phyloP scores from a whole-genome alignment of 2,888 invertebrate species.

The Nineta flava region DNA sequence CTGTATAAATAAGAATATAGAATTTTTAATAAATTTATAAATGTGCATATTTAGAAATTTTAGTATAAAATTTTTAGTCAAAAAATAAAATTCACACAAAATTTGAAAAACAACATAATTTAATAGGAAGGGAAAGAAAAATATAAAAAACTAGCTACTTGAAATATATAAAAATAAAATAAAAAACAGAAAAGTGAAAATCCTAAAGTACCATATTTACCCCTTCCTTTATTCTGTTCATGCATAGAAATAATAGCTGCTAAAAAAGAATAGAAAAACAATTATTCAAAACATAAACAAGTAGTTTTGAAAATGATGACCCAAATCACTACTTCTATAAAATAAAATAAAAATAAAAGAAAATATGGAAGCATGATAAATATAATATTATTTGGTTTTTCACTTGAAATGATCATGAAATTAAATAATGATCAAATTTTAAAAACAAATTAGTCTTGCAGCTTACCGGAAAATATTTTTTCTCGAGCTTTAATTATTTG shows the following conservation, averaged over 20 bases:
- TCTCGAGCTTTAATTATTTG: constrained; percentile 61
- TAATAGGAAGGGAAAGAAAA: too few species aligned
- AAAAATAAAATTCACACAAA: too few species aligned
- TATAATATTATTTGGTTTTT: background rate
- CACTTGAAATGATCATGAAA: background rate
- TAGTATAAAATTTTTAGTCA: too few species aligned
- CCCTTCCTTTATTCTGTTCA: background rate
- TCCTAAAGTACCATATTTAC: constrained; percentile 1
- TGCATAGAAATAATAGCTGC: constrained; percentile 3
- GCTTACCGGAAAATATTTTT: constrained; percentile 66
- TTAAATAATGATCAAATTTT: background rate
- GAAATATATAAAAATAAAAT: background rate
- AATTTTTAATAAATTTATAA: too few species aligned
- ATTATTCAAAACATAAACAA: constrained; percentile 26
- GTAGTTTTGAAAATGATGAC: too few species aligned
- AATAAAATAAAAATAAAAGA: constrained; percentile 18
- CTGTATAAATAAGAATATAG: too few species aligned
- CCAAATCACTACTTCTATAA: constrained; percentile 15
- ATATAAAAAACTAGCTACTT: too few species aligned
- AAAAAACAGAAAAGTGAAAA: constrained; percentile 1
- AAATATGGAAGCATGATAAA: constrained; percentile 16
- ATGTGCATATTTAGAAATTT: too few species aligned
- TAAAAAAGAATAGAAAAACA: constrained; percentile 1
- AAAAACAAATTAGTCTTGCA: background rate
- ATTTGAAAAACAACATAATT: too few species aligned